phyloP scores from a whole-genome alignment of 2,888 invertebrate genomes.

The Troilus luridus region DNA sequence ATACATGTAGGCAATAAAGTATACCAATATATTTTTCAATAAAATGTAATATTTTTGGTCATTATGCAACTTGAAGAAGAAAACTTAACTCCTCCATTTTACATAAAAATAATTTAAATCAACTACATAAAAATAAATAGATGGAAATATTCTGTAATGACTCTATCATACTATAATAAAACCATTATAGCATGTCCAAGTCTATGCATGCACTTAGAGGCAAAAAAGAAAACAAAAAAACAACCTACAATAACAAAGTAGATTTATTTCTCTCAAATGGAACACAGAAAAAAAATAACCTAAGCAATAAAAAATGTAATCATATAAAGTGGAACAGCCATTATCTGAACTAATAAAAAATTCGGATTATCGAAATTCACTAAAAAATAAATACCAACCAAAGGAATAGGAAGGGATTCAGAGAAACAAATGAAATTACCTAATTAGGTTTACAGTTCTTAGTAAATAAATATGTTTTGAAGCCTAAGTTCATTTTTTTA shows the following conservation, averaged over 20 bases:
- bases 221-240: not conserved
- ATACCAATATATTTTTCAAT: not conserved
- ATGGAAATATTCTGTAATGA: not conserved
- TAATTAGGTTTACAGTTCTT: too few relatives aligned
- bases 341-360: too few relatives aligned
- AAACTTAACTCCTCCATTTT: not conserved
- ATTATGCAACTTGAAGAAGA: not conserved
- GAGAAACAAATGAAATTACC: too few relatives aligned
- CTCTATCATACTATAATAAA: not conserved
- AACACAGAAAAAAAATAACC: not conserved
- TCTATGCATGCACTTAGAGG: not conserved
- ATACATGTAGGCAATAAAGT: not conserved
- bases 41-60: not conserved
- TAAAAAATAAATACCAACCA: too few relatives aligned
- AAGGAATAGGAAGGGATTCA: too few relatives aligned
- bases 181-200: not conserved
- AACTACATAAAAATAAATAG: not conserved
- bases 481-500: too few relatives aligned
- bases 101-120: not conserved
- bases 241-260: not conserved
- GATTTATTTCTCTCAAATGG: not conserved
- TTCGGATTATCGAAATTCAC: too few relatives aligned
- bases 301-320: too few relatives aligned
- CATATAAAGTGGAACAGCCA: too few relatives aligned
- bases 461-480: too few relatives aligned